phyloP scores from a whole-genome alignment of 64 coral and sea anemone genomes.

The Montipora sp. region DNA sequence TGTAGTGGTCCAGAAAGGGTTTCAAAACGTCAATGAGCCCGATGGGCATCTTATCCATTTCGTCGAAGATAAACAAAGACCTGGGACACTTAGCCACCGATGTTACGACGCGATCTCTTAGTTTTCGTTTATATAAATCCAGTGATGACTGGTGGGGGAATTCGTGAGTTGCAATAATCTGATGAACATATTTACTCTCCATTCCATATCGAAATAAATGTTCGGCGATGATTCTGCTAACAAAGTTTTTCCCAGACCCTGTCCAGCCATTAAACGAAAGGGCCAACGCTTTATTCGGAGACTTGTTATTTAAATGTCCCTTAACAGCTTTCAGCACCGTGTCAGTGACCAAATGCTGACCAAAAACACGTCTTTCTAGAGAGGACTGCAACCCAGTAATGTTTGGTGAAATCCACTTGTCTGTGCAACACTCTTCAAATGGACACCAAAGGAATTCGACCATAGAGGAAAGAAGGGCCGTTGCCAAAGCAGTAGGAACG shows the following conservation, averaged over 20 bases:
- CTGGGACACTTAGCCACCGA: conserved; percentile 62
- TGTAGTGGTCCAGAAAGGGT: conserved; percentile 80
- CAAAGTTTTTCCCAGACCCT: conserved; percentile 84
- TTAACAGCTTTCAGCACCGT: conserved; percentile 74
- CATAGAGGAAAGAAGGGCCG: background rate
- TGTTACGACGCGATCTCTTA: conserved; percentile 39
- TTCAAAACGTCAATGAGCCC: conserved; percentile 81
- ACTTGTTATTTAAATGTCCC: conserved; percentile 77
- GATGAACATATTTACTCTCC: conserved; percentile 70
- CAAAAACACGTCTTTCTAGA: conserved; percentile 71
- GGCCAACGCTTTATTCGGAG: conserved; percentile 77
- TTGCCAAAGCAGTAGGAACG: background rate
- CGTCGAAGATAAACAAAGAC: conserved; percentile 90
- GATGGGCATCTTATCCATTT: conserved; percentile 89
- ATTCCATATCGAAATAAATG: conserved; percentile 81
- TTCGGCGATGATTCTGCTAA: conserved; percentile 87
- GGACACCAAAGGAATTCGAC: background rate
- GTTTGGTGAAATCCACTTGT: conserved; percentile 69
- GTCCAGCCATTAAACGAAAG: conserved; percentile 97
- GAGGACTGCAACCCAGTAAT: conserved; percentile 66
- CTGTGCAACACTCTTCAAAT: conserved; percentile 74
- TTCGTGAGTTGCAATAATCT: conserved; percentile 87
- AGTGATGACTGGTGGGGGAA: conserved; percentile 66
- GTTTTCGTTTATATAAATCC: conserved; percentile 50
- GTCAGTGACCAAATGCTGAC: conserved; percentile 83